These are phyloP conservation scores for Danio aesculapii DNA, from an alignment of 2,797 vertebrate genomes.

Conservation along the genomic window DNA sequence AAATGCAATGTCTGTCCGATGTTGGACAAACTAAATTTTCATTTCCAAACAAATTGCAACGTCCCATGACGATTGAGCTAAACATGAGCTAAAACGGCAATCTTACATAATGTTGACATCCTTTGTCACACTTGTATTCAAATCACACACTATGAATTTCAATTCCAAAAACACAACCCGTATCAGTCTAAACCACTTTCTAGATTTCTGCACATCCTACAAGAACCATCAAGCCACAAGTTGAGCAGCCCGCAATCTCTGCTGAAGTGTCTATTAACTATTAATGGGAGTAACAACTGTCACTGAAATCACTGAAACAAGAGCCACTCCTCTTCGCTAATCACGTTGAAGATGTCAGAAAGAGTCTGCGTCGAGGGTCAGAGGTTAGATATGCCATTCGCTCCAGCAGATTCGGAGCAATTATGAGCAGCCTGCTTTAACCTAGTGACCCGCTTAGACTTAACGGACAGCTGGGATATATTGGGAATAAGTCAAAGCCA, in stretches of 20 bases:
- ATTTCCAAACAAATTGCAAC: too few relatives aligned
- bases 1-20: too few relatives aligned
- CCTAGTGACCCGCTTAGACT: conserved; percentile 56
- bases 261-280: conserved; percentile 49
- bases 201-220: conserved; percentile 16
- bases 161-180: neutral
- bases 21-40: too few relatives aligned
- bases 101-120: too few relatives aligned
- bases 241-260: neutral
- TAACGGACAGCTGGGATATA: conserved; percentile 59
- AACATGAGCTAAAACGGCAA: too few relatives aligned
- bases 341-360: conserved; percentile 53
- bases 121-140: neutral
- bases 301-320: conserved; percentile 55
- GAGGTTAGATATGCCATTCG: conserved; percentile 59
- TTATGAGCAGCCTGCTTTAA: conserved; percentile 59
- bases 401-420: conserved; percentile 53
- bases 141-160: neutral
- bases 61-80: neutral
- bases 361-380: conserved; percentile 44
- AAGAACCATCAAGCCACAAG: neutral
- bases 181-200: neutral
- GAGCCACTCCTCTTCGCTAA: conserved; percentile 45
- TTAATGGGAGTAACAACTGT: conserved; percentile 60
- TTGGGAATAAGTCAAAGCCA: conserved; percentile 55